Evolutionary conservation across 2,888 invertebrate species (phyloP).

Genomic region (Argynnis bischoffii): DNA sequence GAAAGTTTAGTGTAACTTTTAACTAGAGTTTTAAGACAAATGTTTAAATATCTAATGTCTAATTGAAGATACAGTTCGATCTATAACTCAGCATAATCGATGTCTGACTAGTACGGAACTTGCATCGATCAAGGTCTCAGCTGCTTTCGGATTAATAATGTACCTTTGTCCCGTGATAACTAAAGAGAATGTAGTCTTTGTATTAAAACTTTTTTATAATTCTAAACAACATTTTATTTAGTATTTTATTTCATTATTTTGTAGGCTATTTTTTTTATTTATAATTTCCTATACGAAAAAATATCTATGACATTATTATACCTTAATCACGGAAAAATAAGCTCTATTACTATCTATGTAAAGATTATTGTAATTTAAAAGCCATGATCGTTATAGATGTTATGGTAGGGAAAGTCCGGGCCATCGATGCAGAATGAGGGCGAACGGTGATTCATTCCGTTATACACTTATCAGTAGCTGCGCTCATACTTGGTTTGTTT

Average conservation of each 20-base stretch:
- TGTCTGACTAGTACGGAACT: too few species aligned
- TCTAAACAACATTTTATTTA: too few species aligned
- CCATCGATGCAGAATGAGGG: slow-evolving; percentile 57
- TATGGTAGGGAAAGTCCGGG: slow-evolving; percentile 53
- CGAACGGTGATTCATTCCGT: slow-evolving; percentile 44
- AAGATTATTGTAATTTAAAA: not conserved
- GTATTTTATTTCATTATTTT: too few species aligned
- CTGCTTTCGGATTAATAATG: too few species aligned
- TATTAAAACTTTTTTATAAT: too few species aligned
- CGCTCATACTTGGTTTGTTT: not conserved
- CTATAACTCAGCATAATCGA: too few species aligned
- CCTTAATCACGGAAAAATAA: not conserved
- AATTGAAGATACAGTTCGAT: not conserved
- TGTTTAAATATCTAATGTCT: not conserved
- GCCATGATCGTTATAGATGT: slow-evolving; percentile 18
- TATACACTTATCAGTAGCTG: slow-evolving; percentile 33
- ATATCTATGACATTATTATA: not conserved
- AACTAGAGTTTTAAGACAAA: not conserved
- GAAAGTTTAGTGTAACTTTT: too few species aligned
- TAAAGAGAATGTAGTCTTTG: too few species aligned
- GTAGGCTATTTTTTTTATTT: too few species aligned
- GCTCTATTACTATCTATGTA: not conserved
- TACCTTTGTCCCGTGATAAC: too few species aligned
- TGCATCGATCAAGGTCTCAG: too few species aligned
- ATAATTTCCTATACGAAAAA: too few species aligned